Percentiles rank a stretch among this genome's conserved stretches.
Evolutionary conservation across 2,113 vertebrate species (phyloP).

Genomic region (Misgurnus mizolepis): DNA sequence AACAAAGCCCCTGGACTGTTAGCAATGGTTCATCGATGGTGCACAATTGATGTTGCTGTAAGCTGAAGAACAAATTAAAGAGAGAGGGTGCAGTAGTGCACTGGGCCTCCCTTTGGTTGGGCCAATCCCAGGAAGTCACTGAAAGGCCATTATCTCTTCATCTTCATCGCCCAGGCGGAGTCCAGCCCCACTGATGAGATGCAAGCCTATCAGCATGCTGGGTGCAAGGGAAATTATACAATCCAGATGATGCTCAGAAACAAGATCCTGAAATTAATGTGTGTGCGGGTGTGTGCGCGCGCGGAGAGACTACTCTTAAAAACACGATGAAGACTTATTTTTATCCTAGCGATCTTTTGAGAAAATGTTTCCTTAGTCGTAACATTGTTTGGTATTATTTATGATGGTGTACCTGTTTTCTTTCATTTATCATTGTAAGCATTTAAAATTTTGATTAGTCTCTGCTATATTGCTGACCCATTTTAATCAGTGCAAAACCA

Average conservation of each 20-base stretch:
- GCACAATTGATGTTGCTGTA: constrained; percentile 69
- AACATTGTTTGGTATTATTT: constrained; percentile 40
- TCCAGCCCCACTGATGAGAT: constrained; percentile 58
- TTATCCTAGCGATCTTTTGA: constrained; percentile 44
- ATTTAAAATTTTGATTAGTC: constrained; percentile 61
- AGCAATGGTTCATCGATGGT: constrained; percentile 63
- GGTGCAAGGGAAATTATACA: constrained; percentile 65
- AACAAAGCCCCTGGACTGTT: constrained; percentile 68
- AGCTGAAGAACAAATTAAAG: constrained; percentile 65
- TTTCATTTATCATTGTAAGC: constrained; percentile 58
- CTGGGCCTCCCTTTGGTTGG: constrained; percentile 66
- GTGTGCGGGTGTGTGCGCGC: background rate
- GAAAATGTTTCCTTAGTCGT: constrained; percentile 42
- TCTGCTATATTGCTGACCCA: constrained; percentile 47
- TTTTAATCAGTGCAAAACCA: constrained; percentile 63
- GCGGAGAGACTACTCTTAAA: background rate
- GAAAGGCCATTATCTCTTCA: constrained; percentile 64
- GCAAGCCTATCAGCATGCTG: constrained; percentile 60
- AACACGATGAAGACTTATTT: constrained; percentile 40
- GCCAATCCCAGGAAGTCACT: constrained; percentile 65
- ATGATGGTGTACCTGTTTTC: constrained; percentile 47
- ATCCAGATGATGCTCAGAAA: constrained; percentile 52
- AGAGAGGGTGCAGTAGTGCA: constrained; percentile 61
- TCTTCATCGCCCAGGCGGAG: constrained; percentile 60
- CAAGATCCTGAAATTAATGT: constrained; percentile 18